Evolutionary conservation across 2,797 vertebrate genomes (phyloP), one percentile per base, ranked within the genome.

Genomic region (Uromys caudimaculatus): DNA sequence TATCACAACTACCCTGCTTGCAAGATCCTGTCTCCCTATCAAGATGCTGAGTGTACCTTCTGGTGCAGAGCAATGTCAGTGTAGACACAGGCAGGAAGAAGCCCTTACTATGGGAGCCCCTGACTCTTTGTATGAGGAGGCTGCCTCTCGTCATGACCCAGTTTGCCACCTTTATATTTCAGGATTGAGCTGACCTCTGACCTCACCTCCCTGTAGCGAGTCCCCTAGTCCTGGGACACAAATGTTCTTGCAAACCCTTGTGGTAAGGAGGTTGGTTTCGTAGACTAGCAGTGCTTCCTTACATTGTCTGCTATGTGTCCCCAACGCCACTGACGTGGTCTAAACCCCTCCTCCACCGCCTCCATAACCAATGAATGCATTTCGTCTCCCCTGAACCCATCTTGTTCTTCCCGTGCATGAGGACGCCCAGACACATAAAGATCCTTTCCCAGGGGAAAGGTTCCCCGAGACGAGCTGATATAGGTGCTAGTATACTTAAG

Each of bases 171-270:
- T 99, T 99, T 99, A 98, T 99, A 98, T 99, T 99, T 97, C 99
- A 99, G 99, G 99, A 99, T 99, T 99, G 99, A 99, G 98, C 98
- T 99, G 98, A 99, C 99, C 96, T 99, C 99, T 98, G 99, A 99
- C 98, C 99, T 99, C 98, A 99, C 99, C 97, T 99, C 99, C 98
- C 99, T 99, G 98, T 99, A 99, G 98, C 98, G 82, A 98, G 98
- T 97, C 97, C 98, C 98, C 98, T 98, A 99, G 98, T 98, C 96
- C 98, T 97, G 97, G 97, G 98, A 97, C 98, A 98, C 98, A 98
- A 98, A 98, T 96, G 97, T 97, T 98, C 98, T 99, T 98, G 98
- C 98, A 99, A 98, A 98, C 90, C 97, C 97, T 98, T 97, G 98
- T 98, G 99, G 99, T 99, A 99, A 99, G 99, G 98, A 98, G 95